Evolutionary conservation across 2,888 invertebrate genomes (phyloP).

Genomic region (Drosophila mercatorum): DNA sequence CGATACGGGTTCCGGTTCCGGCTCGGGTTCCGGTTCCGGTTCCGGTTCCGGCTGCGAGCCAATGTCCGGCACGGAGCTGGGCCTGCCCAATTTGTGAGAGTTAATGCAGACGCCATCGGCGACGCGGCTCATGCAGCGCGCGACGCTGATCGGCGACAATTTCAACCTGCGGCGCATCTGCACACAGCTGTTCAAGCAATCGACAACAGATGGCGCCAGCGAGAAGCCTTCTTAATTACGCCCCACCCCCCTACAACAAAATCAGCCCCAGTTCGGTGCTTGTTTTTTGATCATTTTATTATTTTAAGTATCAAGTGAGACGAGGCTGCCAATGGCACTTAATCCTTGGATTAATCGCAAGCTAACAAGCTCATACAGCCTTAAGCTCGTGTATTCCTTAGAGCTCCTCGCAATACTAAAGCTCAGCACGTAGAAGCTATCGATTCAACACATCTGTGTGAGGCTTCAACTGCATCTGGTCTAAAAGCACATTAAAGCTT

Average conservation of each 20-base stretch:
- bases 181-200: constrained; percentile 68
- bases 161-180: constrained; percentile 76
- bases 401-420: neutral
- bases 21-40: neutral
- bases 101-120: constrained; percentile 75
- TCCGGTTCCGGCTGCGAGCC: neutral
- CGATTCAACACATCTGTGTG: neutral
- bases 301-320: constrained; percentile 25
- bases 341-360: constrained; percentile 7
- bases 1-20: neutral
- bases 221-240: constrained; percentile 17
- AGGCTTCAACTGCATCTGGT: neutral
- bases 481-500: neutral
- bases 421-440: neutral
- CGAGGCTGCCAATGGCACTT: constrained; percentile 23
- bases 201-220: constrained; percentile 8
- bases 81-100: constrained; percentile 79
- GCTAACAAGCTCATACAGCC: neutral
- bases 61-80: neutral
- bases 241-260: neutral
- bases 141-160: constrained; percentile 57
- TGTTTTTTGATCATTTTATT: constrained; percentile 28
- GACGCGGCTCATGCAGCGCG: constrained; percentile 16
- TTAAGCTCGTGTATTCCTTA: neutral
- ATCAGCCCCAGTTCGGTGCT: constrained; percentile 32